Evolutionary conservation across 1,140 invertebrate genomes (phyloP), one percentile per base, ranked within the genome.

Genomic region (Drosophila burlai): DNA sequence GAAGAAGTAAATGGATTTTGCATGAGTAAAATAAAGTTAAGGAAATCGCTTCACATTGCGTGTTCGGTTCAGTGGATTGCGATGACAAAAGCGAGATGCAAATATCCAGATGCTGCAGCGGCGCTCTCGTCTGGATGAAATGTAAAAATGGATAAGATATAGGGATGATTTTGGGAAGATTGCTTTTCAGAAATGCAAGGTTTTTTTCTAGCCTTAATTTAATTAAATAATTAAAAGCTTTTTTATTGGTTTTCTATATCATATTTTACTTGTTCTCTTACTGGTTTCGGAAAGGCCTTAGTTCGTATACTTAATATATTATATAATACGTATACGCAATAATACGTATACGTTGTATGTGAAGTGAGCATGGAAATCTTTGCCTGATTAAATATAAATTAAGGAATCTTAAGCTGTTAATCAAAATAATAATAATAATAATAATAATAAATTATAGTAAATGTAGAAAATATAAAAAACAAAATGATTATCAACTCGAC

Each of bases 21-120:
- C 68, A 61, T 66, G 18, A 80, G 64, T 59, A 43, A 29, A 72
- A 43, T 68, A 43, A 52, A 81, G 63, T 77, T 58, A 40, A 45
- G 74, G 45, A 73, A 72, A 72, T 73, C 31, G 69, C 50, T 72
- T 50, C 16, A 21, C 65, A 60, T 60, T 73, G 36, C 65, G 50
- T 58, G 58, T 72, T 72, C 50, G 52, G 52, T 45, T 72, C 65
- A 71, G 10, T 68, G 63, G 29, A 36, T 69, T 11, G 2, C 13
- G 3, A 36, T 13, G 40, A 31, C 34, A 42, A 26, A 46, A 18
- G 29, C 8, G 9, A 6, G 13, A 45, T 42, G 38, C 15, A 57
- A 57, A 52, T 64, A n/a, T 40, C 10, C 8, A 31, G 18, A 36
- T 36, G 15, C 4, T 0, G 61, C 59, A 29, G 16, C 59, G 16